phyloP scores from a whole-genome alignment of 2,888 invertebrate genomes.

The Melanostoma mellinum region DNA sequence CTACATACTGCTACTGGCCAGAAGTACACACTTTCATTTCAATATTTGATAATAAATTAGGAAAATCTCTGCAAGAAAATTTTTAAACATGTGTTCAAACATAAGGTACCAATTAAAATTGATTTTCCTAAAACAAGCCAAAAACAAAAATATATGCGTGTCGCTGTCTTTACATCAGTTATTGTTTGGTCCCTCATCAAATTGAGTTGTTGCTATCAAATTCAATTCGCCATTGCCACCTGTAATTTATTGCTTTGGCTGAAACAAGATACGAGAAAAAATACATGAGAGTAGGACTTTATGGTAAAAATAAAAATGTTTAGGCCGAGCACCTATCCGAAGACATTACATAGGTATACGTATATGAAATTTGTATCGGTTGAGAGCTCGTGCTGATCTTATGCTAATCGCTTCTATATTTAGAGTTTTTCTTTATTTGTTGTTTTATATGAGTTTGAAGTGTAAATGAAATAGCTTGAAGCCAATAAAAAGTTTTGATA shows the following conservation, averaged over 20 bases:
- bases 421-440: slow-evolving; percentile 8
- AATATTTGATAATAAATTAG: too few species aligned
- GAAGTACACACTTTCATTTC: too few species aligned
- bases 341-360: neutral
- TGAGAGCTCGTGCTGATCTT: slow-evolving; percentile 51
- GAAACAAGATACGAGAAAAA: slow-evolving; percentile 22
- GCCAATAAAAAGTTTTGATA: slow-evolving; percentile 40
- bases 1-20: too few species aligned
- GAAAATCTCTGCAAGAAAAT: too few species aligned
- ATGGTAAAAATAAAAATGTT: neutral
- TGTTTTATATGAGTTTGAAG: neutral
- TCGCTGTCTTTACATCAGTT: neutral
- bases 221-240: slow-evolving; percentile 36
- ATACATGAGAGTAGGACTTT: slow-evolving; percentile 4
- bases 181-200: slow-evolving; percentile 20
- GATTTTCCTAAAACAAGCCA: slow-evolving; percentile 39
- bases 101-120: slow-evolving; percentile 53
- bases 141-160: neutral
- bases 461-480: neutral
- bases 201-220: slow-evolving; percentile 52
- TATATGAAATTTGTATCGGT: neutral
- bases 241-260: slow-evolving; percentile 5
- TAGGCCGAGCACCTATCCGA: neutral
- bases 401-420: slow-evolving; percentile 48
- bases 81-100: neutral